Percentiles rank a stretch among this genome's conserved stretches.
These are phyloP conservation scores for Aptenodytes forsteri DNA, from an alignment of 2,113 vertebrate genomes.

Conservation along the genomic window DNA sequence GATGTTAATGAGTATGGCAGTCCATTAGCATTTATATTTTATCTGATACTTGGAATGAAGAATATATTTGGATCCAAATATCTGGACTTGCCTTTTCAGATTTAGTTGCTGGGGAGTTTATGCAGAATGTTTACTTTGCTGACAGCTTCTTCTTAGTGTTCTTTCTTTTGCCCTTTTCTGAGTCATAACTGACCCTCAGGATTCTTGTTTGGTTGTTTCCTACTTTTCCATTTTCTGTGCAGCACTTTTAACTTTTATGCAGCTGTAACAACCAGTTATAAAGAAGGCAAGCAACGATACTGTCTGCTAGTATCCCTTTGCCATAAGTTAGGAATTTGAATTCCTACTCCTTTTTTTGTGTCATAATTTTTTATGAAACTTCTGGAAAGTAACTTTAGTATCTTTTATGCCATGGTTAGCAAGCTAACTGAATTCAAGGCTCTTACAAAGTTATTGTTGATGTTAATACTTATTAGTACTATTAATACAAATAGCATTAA, in stretches of 20 bases:
- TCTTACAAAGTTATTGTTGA: not conserved
- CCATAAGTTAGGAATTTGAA: not conserved
- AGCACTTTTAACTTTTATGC: not conserved
- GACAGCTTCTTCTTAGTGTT: not conserved
- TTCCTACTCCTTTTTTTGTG: not conserved
- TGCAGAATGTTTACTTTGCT: not conserved
- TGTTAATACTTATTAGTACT: not conserved
- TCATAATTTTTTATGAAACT: not conserved
- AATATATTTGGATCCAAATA: not conserved
- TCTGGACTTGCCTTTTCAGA: not conserved
- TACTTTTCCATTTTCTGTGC: not conserved
- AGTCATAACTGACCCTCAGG: constrained; percentile 48
- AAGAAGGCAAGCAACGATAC: not conserved
- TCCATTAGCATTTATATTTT: not conserved
- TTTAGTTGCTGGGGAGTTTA: constrained; percentile 11
- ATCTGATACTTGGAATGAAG: not conserved
- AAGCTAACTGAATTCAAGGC: not conserved
- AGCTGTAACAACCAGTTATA: not conserved
- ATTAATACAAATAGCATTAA: not conserved
- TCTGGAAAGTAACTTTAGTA: not conserved
- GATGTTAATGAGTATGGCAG: not conserved
- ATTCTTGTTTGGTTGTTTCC: constrained; percentile 14
- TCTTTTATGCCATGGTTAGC: not conserved
- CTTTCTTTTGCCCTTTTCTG: constrained; percentile 50
- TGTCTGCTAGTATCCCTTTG: not conserved